Percentiles rank a stretch among this genome's conserved stretches.
These are phyloP conservation scores for Pachycephala philippinensis DNA, from an alignment of 2,113 vertebrate genomes.

Conservation along the genomic window DNA sequence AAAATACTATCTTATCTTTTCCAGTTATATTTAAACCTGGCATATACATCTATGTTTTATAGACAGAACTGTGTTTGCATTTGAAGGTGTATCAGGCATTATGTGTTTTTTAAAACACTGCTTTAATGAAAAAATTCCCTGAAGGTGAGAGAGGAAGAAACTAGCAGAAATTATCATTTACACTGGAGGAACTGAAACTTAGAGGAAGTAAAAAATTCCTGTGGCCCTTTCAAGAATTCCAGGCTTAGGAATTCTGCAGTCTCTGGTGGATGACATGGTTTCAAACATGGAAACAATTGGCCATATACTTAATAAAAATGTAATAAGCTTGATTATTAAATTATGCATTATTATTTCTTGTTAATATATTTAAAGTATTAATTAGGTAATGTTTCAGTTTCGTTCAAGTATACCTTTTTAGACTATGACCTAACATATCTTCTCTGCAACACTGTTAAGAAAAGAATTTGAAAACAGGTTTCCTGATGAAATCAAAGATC, in stretches of 20 bases:
- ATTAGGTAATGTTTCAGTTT: background rate
- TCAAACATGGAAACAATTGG: background rate
- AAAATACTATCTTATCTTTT: background rate
- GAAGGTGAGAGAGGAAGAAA: background rate
- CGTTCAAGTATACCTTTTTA: background rate
- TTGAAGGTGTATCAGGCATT: background rate
- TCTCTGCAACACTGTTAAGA: background rate
- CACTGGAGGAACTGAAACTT: background rate
- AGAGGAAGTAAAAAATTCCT: background rate
- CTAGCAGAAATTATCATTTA: background rate
- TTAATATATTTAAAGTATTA: background rate
- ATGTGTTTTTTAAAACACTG: background rate
- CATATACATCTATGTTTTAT: background rate
- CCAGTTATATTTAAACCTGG: background rate
- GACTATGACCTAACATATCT: background rate
- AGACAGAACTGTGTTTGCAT: background rate
- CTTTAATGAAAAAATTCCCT: background rate
- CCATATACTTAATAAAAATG: background rate
- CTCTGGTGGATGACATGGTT: background rate
- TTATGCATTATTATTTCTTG: background rate
- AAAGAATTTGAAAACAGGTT: background rate
- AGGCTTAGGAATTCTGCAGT: background rate
- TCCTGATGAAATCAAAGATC: background rate
- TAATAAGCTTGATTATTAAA: background rate
- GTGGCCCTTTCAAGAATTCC: background rate